phyloP scores from a whole-genome alignment of 2,888 invertebrate genomes.

The Opisthograptis luteolata region DNA sequence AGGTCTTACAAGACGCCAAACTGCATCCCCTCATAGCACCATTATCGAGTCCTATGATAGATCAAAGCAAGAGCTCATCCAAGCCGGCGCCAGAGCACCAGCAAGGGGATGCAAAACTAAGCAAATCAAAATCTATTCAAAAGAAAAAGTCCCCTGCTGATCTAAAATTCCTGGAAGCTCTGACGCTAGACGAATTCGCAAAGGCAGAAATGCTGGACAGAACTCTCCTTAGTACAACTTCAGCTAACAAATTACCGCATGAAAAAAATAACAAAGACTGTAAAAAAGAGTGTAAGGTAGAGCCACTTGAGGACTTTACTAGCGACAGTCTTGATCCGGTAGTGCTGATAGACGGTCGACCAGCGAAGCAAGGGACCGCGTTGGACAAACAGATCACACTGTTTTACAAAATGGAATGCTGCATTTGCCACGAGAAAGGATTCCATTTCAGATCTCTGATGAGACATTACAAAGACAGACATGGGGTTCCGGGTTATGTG shows the following conservation, averaged over 20 bases:
- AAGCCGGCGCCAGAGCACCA: conserved; percentile 56
- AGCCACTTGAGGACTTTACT: conserved; percentile 40
- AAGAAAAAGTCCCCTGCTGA: conserved; percentile 65
- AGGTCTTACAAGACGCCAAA: conserved; percentile 41
- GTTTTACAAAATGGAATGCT: conserved; percentile 80
- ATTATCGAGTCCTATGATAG: conserved; percentile 50
- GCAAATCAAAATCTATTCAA: conserved; percentile 41
- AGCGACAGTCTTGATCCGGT: conserved; percentile 62
- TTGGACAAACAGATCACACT: conserved; percentile 75
- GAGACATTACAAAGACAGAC: conserved; percentile 78
- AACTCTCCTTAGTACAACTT: conserved; percentile 52
- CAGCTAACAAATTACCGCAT: conserved; percentile 32
- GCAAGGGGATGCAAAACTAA: conserved; percentile 61
- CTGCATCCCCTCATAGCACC: conserved; percentile 52
- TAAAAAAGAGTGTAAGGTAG: conserved; percentile 40
- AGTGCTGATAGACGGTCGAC: conserved; percentile 70
- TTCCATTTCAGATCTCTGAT: conserved; percentile 76
- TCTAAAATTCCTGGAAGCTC: conserved; percentile 70
- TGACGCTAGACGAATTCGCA: conserved; percentile 75
- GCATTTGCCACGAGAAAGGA: conserved; percentile 73
- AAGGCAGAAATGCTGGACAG: conserved; percentile 67
- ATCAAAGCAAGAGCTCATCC: conserved; percentile 30
- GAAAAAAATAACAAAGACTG: background rate
- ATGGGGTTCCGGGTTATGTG: conserved; percentile 78
- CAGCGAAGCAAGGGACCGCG: conserved; percentile 71